These are phyloP conservation scores for Saguinus midas DNA, from an alignment of 2,113 vertebrate genomes.

Conservation along the genomic window DNA sequence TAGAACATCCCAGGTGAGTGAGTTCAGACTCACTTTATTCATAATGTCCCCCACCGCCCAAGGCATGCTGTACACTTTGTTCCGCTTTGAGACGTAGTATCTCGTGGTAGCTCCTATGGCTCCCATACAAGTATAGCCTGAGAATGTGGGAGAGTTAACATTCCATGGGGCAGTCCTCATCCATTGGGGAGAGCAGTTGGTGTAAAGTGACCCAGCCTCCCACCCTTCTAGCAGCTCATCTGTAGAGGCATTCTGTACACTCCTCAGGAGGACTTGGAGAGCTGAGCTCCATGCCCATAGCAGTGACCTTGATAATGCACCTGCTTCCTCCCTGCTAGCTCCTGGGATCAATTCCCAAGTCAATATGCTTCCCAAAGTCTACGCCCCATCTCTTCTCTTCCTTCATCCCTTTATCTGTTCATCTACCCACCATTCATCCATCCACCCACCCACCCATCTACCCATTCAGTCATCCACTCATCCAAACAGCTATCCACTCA, in stretches of 20 bases:
- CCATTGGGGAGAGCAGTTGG: not conserved
- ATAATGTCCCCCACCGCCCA: fast-evolving
- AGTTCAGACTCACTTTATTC: not conserved
- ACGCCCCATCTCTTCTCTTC: not conserved
- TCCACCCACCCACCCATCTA: not conserved
- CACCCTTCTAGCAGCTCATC: not conserved
- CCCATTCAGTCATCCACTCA: not conserved
- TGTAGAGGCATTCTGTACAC: not conserved
- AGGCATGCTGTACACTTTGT: not conserved
- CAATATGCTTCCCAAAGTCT: not conserved
- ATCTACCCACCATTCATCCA: not conserved
- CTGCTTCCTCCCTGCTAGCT: not conserved
- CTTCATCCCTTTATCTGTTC: not conserved
- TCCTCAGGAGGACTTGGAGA: not conserved
- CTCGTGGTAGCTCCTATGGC: too few relatives aligned
- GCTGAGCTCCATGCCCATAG: not conserved
- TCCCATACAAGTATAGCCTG: not conserved
- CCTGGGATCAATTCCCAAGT: not conserved
- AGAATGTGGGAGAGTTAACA: not conserved
- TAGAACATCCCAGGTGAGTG: not conserved
- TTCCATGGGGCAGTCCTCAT: not conserved
- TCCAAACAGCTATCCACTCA: not conserved
- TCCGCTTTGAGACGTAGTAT: not conserved
- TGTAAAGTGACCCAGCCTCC: not conserved
- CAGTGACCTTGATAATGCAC: not conserved